A percentile compares a stretch with the other conserved stretches of the same genome.
Evolutionary conservation across 2,797 vertebrate genomes (phyloP).

Genomic region (Streptopelia turtur): DNA sequence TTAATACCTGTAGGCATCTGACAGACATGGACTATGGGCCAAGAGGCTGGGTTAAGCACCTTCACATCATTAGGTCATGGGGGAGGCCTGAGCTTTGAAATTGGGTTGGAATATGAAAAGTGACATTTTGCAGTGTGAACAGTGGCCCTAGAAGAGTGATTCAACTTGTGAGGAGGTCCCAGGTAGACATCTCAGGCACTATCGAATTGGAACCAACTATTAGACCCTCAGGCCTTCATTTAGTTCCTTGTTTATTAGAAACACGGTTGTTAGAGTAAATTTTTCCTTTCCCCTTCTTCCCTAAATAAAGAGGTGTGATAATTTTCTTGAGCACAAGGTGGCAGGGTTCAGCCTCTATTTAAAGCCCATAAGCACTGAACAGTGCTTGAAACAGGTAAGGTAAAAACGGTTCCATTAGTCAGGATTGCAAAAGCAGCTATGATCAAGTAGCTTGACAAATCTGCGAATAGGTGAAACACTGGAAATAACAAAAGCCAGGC

Average conservation of each 20-base stretch:
- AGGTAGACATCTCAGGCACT: neutral
- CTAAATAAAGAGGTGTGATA: conserved; percentile 22
- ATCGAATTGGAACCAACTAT: fast-evolving
- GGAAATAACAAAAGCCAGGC: neutral
- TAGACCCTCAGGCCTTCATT: neutral
- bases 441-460: conserved; percentile 21
- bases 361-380: neutral
- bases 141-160: neutral
- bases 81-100: neutral
- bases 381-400: neutral
- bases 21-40: neutral
- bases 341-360: conserved; percentile 62
- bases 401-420: neutral
- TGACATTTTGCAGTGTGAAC: neutral
- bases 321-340: conserved; percentile 72
- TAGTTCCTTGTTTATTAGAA: neutral
- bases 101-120: neutral
- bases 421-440: conserved; percentile 40
- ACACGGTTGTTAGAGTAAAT: neutral
- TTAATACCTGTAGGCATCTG: neutral
- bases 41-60: neutral
- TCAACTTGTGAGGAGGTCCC: neutral
- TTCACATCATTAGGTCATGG: neutral
- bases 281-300: neutral
- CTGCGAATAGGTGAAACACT: neutral